Conservation (phyloP, 2,888 invertebrate species). For the Polydrusus cervinus region DNA sequence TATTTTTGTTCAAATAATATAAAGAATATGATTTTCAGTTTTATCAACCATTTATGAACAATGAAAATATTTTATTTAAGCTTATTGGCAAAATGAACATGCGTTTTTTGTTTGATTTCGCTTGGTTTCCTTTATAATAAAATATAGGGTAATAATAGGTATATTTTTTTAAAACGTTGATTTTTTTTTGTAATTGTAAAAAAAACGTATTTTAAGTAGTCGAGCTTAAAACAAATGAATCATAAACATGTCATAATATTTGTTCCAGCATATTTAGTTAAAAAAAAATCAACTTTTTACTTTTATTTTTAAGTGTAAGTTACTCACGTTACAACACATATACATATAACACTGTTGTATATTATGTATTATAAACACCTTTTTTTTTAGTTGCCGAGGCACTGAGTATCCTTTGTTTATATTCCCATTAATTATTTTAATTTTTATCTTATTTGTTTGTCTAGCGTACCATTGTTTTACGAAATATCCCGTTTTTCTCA, state of each 20-base stretch:
- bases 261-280: too few relatives aligned
- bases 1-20: not conserved
- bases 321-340: slow-evolving; percentile 6
- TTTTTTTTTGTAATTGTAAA: not conserved
- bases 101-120: not conserved
- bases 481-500: not conserved
- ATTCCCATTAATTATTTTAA: slow-evolving; percentile 46
- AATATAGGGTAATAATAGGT: too few relatives aligned
- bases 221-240: too few relatives aligned
- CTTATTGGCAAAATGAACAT: not conserved
- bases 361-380: slow-evolving; percentile 34
- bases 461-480: not conserved
- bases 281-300: slow-evolving; percentile 12
- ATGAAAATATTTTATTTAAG: too few relatives aligned
- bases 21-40: not conserved
- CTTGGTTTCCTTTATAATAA: not conserved
- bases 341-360: slow-evolving; percentile 26
- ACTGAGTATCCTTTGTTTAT: slow-evolving; percentile 64
- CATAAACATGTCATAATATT: too few relatives aligned
- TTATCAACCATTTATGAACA: too few relatives aligned
- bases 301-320: not conserved
- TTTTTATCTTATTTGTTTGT: slow-evolving; percentile 23
- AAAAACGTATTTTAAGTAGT: not conserved
- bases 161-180: not conserved
- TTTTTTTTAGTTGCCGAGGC: slow-evolving; percentile 62